Evolutionary conservation across 1,140 invertebrate genomes (phyloP).

Genomic region (Archegozetes longisetosus): DNA sequence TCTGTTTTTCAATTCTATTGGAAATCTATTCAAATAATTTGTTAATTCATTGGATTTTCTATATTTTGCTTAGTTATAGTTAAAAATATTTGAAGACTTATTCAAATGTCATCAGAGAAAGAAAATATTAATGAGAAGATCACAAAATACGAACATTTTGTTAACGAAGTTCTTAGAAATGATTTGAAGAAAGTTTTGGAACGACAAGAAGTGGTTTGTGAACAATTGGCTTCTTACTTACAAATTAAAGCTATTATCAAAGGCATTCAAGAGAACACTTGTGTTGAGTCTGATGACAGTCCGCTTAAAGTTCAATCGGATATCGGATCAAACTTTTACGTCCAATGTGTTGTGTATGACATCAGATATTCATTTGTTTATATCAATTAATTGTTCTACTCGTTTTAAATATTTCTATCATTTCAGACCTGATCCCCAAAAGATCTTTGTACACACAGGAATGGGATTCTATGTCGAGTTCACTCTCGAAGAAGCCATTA

Average conservation of each 20-base stretch:
- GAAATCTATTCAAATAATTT: too few species aligned
- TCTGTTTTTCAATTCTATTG: too few species aligned
- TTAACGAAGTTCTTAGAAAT: conserved; percentile 21
- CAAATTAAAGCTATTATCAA: conserved; percentile 47
- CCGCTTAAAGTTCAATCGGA: conserved; percentile 19
- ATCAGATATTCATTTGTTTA: not conserved
- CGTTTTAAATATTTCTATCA: not conserved
- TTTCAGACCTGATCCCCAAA: conserved; percentile 40
- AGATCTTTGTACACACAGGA: conserved; percentile 53
- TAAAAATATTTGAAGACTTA: too few species aligned
- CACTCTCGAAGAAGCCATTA: conserved; percentile 46
- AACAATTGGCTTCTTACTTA: conserved; percentile 52
- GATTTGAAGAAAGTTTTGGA: conserved; percentile 32
- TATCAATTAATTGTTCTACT: not conserved
- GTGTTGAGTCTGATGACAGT: not conserved
- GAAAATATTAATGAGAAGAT: conserved; percentile 5
- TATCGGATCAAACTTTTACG: conserved; percentile 23
- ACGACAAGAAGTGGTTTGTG: conserved; percentile 41
- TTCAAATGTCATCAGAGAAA: too few species aligned
- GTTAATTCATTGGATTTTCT: too few species aligned
- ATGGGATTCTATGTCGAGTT: conserved; percentile 57
- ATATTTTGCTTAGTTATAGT: too few species aligned
- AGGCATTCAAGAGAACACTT: conserved; percentile 30
- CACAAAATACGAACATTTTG: conserved; percentile 20
- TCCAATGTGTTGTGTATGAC: conserved; percentile 32